Conservation (phyloP, 1,140 invertebrate genomes). For the Sogatella furcifera region DNA sequence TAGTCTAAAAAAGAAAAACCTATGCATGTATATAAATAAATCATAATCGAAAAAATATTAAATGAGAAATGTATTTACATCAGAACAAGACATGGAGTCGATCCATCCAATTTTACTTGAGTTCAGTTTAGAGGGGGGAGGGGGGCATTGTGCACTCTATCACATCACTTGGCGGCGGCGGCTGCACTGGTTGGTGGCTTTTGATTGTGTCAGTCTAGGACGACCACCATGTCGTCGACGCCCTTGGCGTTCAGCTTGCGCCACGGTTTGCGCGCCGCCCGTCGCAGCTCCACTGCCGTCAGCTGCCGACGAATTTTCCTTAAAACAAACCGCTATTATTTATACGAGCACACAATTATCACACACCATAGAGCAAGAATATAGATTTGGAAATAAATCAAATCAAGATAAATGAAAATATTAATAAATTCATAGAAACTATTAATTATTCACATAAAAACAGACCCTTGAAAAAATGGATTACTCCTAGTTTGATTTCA, state of each 20-base stretch:
- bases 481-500: no score
- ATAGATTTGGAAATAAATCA: no score
- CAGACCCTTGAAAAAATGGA: no score
- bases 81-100: neutral
- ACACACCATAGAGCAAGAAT: no score
- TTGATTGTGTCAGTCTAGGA: conserved; percentile 21
- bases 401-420: no score
- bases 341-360: no score
- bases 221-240: conserved; percentile 25
- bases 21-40: neutral
- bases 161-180: neutral
- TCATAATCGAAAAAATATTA: neutral
- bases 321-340: conserved; percentile 15
- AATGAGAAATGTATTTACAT: neutral
- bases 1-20: neutral
- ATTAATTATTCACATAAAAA: no score
- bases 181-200: neutral
- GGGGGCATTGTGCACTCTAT: neutral
- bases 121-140: no score
- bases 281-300: conserved; percentile 65
- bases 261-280: conserved; percentile 87
- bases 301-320: conserved; percentile 76
- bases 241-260: conserved; percentile 45
- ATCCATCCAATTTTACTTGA: neutral
- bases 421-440: no score